These are phyloP conservation scores for Lapara coniferarum DNA, from an alignment of 2,888 invertebrate genomes.

Conservation along the genomic window DNA sequence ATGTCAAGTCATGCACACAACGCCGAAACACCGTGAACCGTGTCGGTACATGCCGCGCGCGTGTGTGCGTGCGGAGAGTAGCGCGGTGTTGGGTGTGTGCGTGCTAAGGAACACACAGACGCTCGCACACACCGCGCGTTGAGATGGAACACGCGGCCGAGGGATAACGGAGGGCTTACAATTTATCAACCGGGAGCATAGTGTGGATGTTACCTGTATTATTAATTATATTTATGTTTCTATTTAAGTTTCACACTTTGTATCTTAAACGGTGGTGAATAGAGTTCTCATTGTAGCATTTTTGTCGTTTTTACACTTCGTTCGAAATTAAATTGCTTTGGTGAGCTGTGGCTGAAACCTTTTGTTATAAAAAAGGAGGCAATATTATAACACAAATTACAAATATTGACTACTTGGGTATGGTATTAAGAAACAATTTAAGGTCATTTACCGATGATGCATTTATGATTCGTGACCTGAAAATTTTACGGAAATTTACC, in stretches of 20 bases:
- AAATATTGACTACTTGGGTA: no score
- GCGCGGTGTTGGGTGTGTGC: conserved; percentile 39
- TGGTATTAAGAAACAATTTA: no score
- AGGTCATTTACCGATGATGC: no score
- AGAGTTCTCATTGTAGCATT: no score
- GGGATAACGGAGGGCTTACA: conserved; percentile 81
- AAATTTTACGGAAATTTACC: no score
- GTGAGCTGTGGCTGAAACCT: no score
- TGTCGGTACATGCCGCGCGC: background rate
- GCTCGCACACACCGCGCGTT: conserved; percentile 60
- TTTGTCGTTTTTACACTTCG: no score
- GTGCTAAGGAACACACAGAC: conserved; percentile 56
- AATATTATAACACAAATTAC: no score
- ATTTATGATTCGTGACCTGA: no score
- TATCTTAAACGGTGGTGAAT: no score
- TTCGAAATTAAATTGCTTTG: no score
- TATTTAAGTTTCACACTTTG: background rate
- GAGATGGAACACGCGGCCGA: conserved; percentile 81
- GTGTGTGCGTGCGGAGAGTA: conserved; percentile 30
- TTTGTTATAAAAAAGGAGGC: no score
- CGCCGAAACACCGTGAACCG: background rate
- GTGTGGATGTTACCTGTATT: conserved; percentile 50
- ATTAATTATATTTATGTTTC: conserved; percentile 15
- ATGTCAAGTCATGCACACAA: conserved; percentile 72
- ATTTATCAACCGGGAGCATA: conserved; percentile 60